These are phyloP conservation scores for Poecilobothrus nobilitatus DNA, from an alignment of 2,888 invertebrate species.

Conservation along the genomic window DNA sequence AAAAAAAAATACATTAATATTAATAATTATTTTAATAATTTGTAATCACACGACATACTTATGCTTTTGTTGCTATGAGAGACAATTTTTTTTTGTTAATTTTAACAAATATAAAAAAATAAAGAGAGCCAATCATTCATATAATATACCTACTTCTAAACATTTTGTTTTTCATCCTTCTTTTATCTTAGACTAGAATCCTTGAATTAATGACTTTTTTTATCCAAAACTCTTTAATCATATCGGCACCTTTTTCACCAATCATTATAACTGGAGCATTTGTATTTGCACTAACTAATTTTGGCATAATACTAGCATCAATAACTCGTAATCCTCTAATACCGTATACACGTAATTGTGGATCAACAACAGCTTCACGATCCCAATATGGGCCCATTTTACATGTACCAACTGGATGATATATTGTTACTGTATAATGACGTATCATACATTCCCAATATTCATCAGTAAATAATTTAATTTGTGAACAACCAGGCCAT, in stretches of 20 bases:
- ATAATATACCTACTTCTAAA: not conserved
- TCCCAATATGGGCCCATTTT: conserved; percentile 89
- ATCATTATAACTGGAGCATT: conserved; percentile 85
- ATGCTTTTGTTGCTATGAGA: too few species aligned
- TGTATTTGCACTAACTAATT: conserved; percentile 74
- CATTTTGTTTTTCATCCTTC: conserved; percentile 1
- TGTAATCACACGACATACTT: not conserved
- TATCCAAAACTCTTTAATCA: conserved; percentile 78
- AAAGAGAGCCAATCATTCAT: not conserved
- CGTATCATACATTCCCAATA: conserved; percentile 85
- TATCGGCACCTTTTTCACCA: conserved; percentile 79
- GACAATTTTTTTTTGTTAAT: not conserved
- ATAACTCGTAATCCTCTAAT: conserved; percentile 69
- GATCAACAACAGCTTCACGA: conserved; percentile 72
- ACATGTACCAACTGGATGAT: conserved; percentile 78
- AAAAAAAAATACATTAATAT: too few species aligned
- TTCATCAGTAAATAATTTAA: conserved; percentile 60
- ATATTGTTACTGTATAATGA: conserved; percentile 73
- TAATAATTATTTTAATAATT: too few species aligned
- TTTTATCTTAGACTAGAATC: not conserved
- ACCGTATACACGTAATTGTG: conserved; percentile 69
- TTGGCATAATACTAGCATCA: conserved; percentile 82
- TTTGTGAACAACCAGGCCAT: conserved; percentile 68
- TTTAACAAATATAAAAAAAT: too few species aligned
- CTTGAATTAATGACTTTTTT: conserved; percentile 50